Evolutionary conservation across 2,113 vertebrate genomes (phyloP).

Genomic region (Puma concolor): DNA sequence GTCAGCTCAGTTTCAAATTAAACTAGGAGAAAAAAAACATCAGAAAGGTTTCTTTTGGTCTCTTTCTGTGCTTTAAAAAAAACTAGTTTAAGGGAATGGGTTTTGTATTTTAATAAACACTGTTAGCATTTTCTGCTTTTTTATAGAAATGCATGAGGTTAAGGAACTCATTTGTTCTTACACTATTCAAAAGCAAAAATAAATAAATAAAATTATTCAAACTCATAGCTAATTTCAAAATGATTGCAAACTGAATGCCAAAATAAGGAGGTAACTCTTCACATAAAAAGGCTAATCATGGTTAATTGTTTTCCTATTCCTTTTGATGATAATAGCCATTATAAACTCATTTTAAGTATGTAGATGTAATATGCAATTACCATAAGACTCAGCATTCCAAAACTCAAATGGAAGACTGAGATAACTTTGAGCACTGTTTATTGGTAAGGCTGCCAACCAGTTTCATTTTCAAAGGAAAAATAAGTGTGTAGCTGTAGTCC

Average conservation of each 20-base stretch:
- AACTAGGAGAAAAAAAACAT: neutral
- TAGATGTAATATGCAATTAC: conserved; percentile 73
- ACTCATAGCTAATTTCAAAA: conserved; percentile 77
- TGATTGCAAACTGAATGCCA: conserved; percentile 76
- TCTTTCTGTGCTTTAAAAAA: conserved; percentile 21
- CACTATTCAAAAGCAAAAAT: conserved; percentile 77
- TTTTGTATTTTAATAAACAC: conserved; percentile 55
- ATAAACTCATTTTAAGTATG: conserved; percentile 68
- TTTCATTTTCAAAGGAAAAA: conserved; percentile 62
- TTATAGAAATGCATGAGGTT: conserved; percentile 74
- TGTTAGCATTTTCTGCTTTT: conserved; percentile 73
- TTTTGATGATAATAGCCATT: conserved; percentile 63
- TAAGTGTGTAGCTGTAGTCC: conserved; percentile 49
- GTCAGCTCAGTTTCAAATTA: conserved; percentile 36
- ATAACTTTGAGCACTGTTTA: conserved; percentile 30
- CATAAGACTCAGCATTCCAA: conserved; percentile 61
- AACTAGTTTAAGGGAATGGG: neutral
- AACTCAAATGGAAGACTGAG: conserved; percentile 50
- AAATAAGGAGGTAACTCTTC: conserved; percentile 80
- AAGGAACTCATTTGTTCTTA: conserved; percentile 72
- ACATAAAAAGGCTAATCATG: conserved; percentile 81
- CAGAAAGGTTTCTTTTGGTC: conserved; percentile 35
- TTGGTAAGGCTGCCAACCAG: conserved; percentile 59
- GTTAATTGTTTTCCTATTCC: conserved; percentile 81
- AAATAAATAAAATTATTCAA: conserved; percentile 83